phyloP scores from a whole-genome alignment of 2,113 vertebrate species.

The Spheniscus mendiculus region DNA sequence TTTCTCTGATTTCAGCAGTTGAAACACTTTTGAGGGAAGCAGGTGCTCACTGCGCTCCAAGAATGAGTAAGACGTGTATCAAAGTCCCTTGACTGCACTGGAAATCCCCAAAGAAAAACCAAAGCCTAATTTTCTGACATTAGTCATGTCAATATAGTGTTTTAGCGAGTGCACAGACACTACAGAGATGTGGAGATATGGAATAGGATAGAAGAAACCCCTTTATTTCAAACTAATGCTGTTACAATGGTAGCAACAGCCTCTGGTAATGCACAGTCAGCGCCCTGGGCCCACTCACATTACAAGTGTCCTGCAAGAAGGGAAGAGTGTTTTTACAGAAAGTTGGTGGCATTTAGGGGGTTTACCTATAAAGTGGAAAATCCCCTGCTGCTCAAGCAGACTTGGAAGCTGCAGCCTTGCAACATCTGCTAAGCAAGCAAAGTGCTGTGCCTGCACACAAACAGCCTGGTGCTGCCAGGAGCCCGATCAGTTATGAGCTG shows the following conservation, averaged over 20 bases:
- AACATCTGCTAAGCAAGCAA: not conserved
- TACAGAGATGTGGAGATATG: not conserved
- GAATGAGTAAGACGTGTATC: not conserved
- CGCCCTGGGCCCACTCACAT: rapidly evolving
- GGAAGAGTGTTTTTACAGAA: not conserved
- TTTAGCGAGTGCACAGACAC: not conserved
- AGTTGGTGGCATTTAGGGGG: not conserved
- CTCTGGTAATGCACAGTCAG: not conserved
- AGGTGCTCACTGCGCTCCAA: not conserved
- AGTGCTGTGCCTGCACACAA: not conserved
- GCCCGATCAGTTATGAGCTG: not conserved
- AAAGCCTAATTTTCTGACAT: not conserved
- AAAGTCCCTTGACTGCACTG: not conserved
- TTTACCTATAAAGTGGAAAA: not conserved
- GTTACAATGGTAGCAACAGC: rapidly evolving
- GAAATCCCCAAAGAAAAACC: conserved; percentile 44
- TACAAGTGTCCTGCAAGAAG: not conserved
- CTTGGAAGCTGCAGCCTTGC: not conserved
- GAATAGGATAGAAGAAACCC: not conserved
- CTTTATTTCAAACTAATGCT: not conserved
- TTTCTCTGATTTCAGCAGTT: not conserved
- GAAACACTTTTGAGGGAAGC: not conserved
- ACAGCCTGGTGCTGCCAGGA: not conserved
- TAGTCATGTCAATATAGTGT: not conserved
- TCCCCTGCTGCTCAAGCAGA: not conserved